These are phyloP conservation scores for Drosophila koepferae DNA, from an alignment of 2,888 invertebrate genomes.

Conservation along the genomic window DNA sequence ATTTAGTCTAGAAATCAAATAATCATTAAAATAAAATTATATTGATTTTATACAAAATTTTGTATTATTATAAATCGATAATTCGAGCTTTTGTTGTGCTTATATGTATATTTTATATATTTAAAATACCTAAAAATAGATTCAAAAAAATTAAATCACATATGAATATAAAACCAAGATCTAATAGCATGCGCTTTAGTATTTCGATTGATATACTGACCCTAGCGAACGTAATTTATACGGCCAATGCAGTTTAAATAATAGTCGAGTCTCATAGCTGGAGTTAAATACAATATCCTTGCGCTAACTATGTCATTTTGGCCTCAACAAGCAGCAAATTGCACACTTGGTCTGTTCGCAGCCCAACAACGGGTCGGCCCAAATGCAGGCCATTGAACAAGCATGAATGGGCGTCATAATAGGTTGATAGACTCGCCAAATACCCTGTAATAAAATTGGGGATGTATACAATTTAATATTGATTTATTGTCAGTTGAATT, in stretches of 20 bases:
- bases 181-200: background rate
- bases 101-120: too few relatives aligned
- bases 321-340: slow-evolving; percentile 52
- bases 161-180: background rate
- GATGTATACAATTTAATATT: background rate
- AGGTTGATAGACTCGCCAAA: background rate
- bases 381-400: slow-evolving; percentile 10
- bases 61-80: too few relatives aligned
- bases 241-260: slow-evolving; percentile 22
- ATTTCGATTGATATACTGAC: background rate
- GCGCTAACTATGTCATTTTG: slow-evolving; percentile 47
- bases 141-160: too few relatives aligned
- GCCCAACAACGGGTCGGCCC: slow-evolving; percentile 15
- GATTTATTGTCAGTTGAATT: background rate
- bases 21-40: too few relatives aligned
- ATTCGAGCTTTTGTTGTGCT: too few relatives aligned
- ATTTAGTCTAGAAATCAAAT: too few relatives aligned
- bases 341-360: slow-evolving; percentile 48
- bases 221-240: background rate
- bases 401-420: background rate
- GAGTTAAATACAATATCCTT: slow-evolving; percentile 41
- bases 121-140: too few relatives aligned
- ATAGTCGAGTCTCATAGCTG: slow-evolving; percentile 9
- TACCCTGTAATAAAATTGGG: background rate
- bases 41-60: too few relatives aligned